phyloP scores from a whole-genome alignment of 1,140 invertebrate species.

The Protaetia brevitarsis region DNA sequence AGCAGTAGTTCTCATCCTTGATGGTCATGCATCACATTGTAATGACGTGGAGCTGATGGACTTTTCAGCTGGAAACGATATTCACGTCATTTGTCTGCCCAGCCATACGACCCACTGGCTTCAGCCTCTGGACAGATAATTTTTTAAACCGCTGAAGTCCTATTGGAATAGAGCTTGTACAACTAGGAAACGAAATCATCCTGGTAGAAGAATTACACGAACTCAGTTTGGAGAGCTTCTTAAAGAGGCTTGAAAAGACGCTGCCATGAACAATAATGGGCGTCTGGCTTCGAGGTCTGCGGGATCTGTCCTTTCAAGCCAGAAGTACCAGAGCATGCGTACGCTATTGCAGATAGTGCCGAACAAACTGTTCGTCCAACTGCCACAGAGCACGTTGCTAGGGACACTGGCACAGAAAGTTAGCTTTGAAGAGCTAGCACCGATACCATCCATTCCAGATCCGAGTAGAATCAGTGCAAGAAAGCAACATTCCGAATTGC shows the following conservation, averaged over 20 bases:
- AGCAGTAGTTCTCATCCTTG: slow-evolving; percentile 37
- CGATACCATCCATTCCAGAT: neutral
- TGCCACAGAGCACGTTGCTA: neutral
- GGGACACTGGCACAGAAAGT: neutral
- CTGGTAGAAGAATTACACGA: neutral
- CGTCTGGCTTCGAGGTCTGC: neutral
- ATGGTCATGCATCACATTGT: slow-evolving; percentile 36
- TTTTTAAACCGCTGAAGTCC: neutral
- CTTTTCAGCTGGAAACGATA: slow-evolving; percentile 13
- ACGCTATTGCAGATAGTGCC: neutral
- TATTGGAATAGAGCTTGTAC: neutral
- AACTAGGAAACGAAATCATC: neutral
- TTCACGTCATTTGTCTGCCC: neutral
- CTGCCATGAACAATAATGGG: neutral
- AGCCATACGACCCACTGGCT: neutral
- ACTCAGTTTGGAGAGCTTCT: neutral
- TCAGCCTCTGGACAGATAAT: neutral
- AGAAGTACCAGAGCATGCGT: neutral
- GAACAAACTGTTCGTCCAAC: neutral
- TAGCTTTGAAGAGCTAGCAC: neutral
- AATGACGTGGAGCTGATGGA: slow-evolving; percentile 31
- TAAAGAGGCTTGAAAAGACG: neutral
- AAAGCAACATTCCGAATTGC: slow-evolving; percentile 10
- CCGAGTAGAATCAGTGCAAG: neutral
- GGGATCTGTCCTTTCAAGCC: neutral